Evolutionary conservation across 2,797 vertebrate species (phyloP), one percentile per base, ranked within the genome.

Genomic region (Gymnothorax reevesii): DNA sequence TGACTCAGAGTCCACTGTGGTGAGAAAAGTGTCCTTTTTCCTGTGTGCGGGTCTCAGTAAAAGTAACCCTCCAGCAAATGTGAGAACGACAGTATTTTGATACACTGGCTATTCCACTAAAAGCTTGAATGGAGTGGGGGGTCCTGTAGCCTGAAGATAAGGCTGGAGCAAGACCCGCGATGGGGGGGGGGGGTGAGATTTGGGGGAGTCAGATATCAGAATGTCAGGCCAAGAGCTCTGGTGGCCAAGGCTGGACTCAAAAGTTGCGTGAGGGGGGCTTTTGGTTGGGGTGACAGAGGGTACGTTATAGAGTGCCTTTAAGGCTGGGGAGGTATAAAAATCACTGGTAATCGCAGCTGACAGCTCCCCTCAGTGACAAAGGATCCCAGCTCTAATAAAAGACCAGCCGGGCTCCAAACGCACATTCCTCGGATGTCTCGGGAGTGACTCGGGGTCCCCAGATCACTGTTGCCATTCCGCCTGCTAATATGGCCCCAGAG

Each of bases 91-190:
- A 42, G 33, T 42, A 42, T 42, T 42, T 42, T 42, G 33, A 42
- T 42, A 42, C 1, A 49, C 27, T 42, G 71, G 71, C 71, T 42
- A 0, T 13, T 22, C 25, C 17, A 33, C 27, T 17, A 15, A 75
- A 33, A 42, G 71, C 3, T 49, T 13, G n/a, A 17, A 33, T 6
- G 55, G 10, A 82, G 15, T 2, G 54, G 25, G 87, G 87, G 93
- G 93, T 92, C 89, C 91, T 94, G 95, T 95, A 96, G 93, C 94
- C 93, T 86, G 27, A 89, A 94, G 94, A 95, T 96, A 94, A 94
- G 92, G 91, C 83, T 84, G 87, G 91, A 92, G 92, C 92, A 69
- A 86, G 90, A 87, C 1, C 33, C 33, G 2, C 2, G 33, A 42
- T 42, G 33, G 33, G 2, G 33, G 33, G 33, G 33, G 33, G 33